These are phyloP conservation scores for Tetranychus piercei DNA, from an alignment of 2,888 invertebrate species.

Conservation along the genomic window DNA sequence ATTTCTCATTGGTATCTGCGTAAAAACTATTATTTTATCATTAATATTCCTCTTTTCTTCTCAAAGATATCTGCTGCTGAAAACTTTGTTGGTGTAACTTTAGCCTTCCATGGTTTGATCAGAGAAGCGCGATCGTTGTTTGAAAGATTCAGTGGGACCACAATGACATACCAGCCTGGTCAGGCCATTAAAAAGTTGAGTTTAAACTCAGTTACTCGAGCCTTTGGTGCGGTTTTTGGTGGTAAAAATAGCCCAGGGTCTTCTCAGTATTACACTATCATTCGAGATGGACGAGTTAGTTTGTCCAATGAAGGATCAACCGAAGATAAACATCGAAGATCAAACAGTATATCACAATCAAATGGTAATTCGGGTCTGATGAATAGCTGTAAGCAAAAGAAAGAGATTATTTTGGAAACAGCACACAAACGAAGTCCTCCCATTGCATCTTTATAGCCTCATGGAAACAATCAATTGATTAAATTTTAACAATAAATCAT, in stretches of 20 bases:
- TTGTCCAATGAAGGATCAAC: background rate
- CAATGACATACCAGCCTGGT: constrained; percentile 16
- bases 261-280: background rate
- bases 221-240: constrained; percentile 24
- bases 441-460: background rate
- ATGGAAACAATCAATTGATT: no score
- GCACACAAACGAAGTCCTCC: background rate
- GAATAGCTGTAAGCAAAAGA: background rate
- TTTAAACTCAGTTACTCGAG: constrained; percentile 22
- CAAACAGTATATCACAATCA: constrained; percentile 1
- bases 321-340: background rate
- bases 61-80: constrained; percentile 61
- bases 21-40: background rate
- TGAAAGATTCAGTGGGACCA: constrained; percentile 11
- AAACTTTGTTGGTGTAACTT: constrained; percentile 52
- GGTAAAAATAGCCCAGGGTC: constrained; percentile 11
- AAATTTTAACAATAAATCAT: background rate
- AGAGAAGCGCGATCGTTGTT: constrained; percentile 36
- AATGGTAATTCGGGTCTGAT: background rate
- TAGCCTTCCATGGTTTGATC: constrained; percentile 50
- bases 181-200: constrained; percentile 20
- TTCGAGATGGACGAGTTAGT: background rate
- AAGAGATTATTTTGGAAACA: background rate
- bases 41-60: no score
- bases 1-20: background rate